Percentiles rank a stretch among this genome's conserved stretches.
Conservation (phyloP, 2,113 vertebrate genomes). For the Capreolus pygargus region DNA sequence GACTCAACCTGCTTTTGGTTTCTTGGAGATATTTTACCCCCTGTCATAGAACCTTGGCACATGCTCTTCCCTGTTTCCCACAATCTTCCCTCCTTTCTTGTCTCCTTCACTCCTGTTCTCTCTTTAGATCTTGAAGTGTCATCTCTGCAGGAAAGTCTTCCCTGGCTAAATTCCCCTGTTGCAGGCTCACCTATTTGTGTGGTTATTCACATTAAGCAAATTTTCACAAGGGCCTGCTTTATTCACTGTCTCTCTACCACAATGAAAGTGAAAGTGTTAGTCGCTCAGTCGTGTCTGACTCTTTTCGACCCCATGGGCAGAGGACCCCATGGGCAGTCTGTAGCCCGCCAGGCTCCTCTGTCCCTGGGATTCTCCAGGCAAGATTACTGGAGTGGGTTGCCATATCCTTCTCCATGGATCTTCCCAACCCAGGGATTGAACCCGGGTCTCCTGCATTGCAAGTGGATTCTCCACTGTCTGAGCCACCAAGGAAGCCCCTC, state of each 20-base stretch:
- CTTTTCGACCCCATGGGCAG: not conserved
- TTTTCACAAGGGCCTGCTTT: not conserved
- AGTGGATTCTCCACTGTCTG: not conserved
- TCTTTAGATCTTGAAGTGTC: not conserved
- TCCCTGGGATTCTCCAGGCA: not conserved
- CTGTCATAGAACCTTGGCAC: not conserved
- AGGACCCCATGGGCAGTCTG: not conserved
- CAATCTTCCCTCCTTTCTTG: not conserved
- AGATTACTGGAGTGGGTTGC: not conserved
- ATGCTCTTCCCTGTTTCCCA: not conserved
- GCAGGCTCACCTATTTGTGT: not conserved
- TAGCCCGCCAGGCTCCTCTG: not conserved
- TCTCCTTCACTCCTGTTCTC: not conserved
- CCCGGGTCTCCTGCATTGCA: not conserved
- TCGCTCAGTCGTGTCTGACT: rapidly evolving
- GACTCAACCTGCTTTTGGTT: not conserved
- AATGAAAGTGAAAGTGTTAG: not conserved
- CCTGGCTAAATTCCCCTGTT: not conserved
- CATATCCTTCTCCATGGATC: not conserved
- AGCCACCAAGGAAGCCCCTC: not conserved
- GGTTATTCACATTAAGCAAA: not conserved
- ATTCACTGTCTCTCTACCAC: not conserved
- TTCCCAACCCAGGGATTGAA: not conserved
- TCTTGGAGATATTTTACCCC: not conserved
- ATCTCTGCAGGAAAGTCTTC: not conserved